Conservation (phyloP, 2,797 vertebrate genomes). For the Tinamus major region DNA sequence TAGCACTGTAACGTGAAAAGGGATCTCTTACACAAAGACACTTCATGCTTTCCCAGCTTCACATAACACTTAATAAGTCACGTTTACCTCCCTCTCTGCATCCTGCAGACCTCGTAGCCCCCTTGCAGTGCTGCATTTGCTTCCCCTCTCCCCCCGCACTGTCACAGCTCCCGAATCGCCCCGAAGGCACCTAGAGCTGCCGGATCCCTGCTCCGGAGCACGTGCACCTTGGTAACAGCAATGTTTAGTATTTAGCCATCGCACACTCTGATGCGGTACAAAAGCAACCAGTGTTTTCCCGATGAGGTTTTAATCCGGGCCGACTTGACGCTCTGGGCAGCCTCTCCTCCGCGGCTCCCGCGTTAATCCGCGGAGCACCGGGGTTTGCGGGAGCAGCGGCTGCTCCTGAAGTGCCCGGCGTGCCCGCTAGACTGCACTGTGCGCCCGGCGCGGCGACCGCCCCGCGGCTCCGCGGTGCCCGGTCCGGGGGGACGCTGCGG, state of each 20-base stretch:
- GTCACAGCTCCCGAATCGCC: background rate
- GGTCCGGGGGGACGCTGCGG: too few relatives aligned
- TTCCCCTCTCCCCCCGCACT: background rate
- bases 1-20: background rate
- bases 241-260: background rate
- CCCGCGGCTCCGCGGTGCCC: too few relatives aligned
- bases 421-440: too few relatives aligned
- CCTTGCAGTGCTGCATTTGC: fast-evolving
- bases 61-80: background rate
- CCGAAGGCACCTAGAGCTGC: background rate
- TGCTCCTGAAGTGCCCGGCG: background rate
- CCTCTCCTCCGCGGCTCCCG: background rate
- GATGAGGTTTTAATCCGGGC: background rate
- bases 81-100: background rate
- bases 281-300: background rate
- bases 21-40: background rate
- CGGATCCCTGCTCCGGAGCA: background rate
- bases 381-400: too few relatives aligned
- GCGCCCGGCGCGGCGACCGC: too few relatives aligned
- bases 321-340: background rate
- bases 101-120: background rate
- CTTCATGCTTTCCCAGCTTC: background rate
- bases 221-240: background rate
- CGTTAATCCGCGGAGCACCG: background rate
- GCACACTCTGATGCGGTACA: background rate